These are phyloP conservation scores for Drosophila simulans DNA, from an alignment of 1,140 invertebrate genomes.

Conservation along the genomic window DNA sequence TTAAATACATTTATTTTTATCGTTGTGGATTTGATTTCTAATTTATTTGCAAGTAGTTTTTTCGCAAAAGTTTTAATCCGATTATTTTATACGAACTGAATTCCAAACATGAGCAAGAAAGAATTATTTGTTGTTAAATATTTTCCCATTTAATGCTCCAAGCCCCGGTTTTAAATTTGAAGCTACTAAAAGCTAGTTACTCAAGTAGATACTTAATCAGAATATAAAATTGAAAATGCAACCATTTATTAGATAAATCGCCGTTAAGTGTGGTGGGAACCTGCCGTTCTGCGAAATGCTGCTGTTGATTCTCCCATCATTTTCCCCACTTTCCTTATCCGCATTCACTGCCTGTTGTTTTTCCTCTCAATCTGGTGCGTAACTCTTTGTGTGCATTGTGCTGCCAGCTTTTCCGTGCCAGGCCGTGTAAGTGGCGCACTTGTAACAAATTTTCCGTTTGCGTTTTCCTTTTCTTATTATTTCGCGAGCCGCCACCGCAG, in stretches of 20 bases:
- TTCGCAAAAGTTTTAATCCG: too few species aligned
- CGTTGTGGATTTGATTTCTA: neutral
- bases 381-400: slow-evolving; percentile 43
- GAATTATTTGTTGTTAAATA: too few species aligned
- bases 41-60: neutral
- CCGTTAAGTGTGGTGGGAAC: neutral
- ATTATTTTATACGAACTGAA: too few species aligned
- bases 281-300: slow-evolving; percentile 4
- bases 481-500: slow-evolving; percentile 35
- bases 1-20: neutral
- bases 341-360: slow-evolving; percentile 11
- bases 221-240: too few species aligned
- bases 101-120: too few species aligned
- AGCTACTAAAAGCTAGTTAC: neutral
- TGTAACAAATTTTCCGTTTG: slow-evolving; percentile 55
- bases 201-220: too few species aligned
- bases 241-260: neutral
- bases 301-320: slow-evolving; percentile 9
- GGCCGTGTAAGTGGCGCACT: slow-evolving; percentile 53
- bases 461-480: slow-evolving; percentile 53
- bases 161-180: neutral
- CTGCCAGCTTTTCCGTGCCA: slow-evolving; percentile 43
- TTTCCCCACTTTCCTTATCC: neutral
- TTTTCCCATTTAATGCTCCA: too few species aligned
- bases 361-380: slow-evolving; percentile 36